Base-by-base conservation (phyloP, 2,797 vertebrate genomes). In the Geotrypetes seraphini region DNA sequence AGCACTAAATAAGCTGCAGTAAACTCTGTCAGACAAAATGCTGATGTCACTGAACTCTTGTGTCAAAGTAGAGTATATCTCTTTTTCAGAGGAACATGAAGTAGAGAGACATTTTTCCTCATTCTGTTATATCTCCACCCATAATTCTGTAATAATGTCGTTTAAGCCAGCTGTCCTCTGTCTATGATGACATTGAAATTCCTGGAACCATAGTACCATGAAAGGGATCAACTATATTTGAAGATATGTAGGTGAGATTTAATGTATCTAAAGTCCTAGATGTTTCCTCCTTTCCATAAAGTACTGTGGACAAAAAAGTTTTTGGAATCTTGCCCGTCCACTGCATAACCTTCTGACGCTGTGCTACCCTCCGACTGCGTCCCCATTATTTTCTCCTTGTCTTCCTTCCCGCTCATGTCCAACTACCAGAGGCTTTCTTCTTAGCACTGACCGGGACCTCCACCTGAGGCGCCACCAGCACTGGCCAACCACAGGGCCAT, bases 11-110 rank as follows among this genome's bases (percentile, higher is more conserved):
- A 77, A 14, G 75, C 70, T 25, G 64, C 67, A 28, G 58, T 17
- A 43, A 71, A 75, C 78, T 25, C 31, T 34, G 22, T 75, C 50
- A 27, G 50, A 73, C 19, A 71, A 16, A 42, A 64, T 20, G 3
- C 33, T 60, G 23, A 78, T 45, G 8, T 53, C 47, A 28, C 45
- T 36, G 20, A 37, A 13, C 16, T 63, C 60, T 12, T 54, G 39
- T 3, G 52, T n/a, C 24, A 22, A 18, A 7, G 41, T 60, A 36
- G 42, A 39, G 21, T 39, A 35, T 9, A 50, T 14, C 31, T 60
- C 57, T n/a, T n/a, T n/a, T n/a, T n/a, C n/a, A n/a, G n/a, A n/a
- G n/a, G n/a, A n/a, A n/a, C n/a, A n/a, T n/a, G n/a, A n/a, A n/a
- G n/a, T n/a, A n/a, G n/a, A n/a, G n/a, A n/a, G n/a, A n/a, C n/a